phyloP scores from a whole-genome alignment of 2,797 vertebrate genomes.

The Ciconia nigra region DNA sequence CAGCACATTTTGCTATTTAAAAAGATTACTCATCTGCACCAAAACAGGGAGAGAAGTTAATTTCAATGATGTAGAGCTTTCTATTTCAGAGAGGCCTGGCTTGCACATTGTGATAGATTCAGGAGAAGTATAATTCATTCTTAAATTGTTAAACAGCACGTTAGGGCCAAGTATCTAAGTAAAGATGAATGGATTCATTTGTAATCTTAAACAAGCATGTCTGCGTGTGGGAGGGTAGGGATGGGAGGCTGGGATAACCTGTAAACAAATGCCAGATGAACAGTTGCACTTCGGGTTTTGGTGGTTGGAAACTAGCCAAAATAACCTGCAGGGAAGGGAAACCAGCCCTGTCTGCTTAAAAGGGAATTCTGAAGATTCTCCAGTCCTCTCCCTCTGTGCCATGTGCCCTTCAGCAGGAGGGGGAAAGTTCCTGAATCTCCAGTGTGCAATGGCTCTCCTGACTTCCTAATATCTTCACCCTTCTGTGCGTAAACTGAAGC shows the following conservation, averaged over 20 bases:
- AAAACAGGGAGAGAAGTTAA: slow-evolving; percentile 74
- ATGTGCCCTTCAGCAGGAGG: not conserved
- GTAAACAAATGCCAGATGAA: slow-evolving; percentile 30
- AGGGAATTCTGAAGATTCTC: not conserved
- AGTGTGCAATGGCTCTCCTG: not conserved
- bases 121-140: slow-evolving; percentile 59
- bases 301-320: not conserved
- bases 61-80: slow-evolving; percentile 83
- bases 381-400: not conserved
- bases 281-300: not conserved
- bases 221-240: not conserved
- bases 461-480: not conserved
- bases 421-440: not conserved
- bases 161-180: slow-evolving; percentile 27
- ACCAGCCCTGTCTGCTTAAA: not conserved
- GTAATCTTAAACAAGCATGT: slow-evolving; percentile 2
- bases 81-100: slow-evolving; percentile 74
- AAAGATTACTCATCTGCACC: slow-evolving; percentile 64
- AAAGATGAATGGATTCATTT: slow-evolving; percentile 36
- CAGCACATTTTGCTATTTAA: slow-evolving; percentile 52
- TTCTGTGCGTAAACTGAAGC: not conserved
- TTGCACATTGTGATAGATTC: slow-evolving; percentile 74
- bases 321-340: not conserved
- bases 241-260: not conserved
- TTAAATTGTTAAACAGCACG: slow-evolving; percentile 60